phyloP scores from a whole-genome alignment of 2,888 invertebrate genomes.

The Spodoptera littoralis region DNA sequence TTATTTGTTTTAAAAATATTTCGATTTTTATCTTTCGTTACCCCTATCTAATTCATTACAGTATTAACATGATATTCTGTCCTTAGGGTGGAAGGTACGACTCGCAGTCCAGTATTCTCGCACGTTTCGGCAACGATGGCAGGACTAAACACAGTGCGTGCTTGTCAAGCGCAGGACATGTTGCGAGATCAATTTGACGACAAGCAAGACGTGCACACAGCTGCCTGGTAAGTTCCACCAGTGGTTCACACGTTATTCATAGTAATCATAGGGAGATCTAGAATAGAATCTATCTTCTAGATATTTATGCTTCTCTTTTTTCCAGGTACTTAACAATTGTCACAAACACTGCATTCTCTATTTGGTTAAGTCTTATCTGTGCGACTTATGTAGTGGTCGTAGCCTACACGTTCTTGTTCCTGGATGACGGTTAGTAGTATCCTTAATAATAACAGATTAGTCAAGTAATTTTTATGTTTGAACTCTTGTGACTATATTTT shows the following conservation, averaged over 20 bases:
- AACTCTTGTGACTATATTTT: neutral
- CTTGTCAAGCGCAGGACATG: slow-evolving; percentile 91
- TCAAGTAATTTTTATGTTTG: neutral
- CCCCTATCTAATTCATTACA: no score
- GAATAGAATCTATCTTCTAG: no score
- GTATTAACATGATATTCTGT: neutral
- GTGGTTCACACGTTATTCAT: no score
- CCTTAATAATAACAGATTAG: neutral
- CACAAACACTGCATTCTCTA: slow-evolving; percentile 90
- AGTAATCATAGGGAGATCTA: no score
- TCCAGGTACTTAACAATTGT: slow-evolving; percentile 89
- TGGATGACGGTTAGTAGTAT: slow-evolving; percentile 86
- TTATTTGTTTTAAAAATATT: no score
- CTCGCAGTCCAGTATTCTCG: slow-evolving; percentile 94
- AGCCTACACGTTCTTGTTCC: slow-evolving; percentile 90
- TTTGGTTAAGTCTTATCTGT: slow-evolving; percentile 91
- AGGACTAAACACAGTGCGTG: slow-evolving; percentile 93
- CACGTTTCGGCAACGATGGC: slow-evolving; percentile 94
- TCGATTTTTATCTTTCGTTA: no score
- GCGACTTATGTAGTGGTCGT: slow-evolving; percentile 89
- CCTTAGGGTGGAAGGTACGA: slow-evolving; percentile 85
- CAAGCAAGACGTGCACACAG: slow-evolving; percentile 91
- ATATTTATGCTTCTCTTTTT: slow-evolving; percentile 32
- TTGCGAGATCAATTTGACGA: slow-evolving; percentile 91
- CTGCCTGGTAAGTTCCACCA: slow-evolving; percentile 82